These are phyloP conservation scores for Cynopterus sphinx DNA, from an alignment of 2,797 vertebrate genomes.

Conservation along the genomic window DNA sequence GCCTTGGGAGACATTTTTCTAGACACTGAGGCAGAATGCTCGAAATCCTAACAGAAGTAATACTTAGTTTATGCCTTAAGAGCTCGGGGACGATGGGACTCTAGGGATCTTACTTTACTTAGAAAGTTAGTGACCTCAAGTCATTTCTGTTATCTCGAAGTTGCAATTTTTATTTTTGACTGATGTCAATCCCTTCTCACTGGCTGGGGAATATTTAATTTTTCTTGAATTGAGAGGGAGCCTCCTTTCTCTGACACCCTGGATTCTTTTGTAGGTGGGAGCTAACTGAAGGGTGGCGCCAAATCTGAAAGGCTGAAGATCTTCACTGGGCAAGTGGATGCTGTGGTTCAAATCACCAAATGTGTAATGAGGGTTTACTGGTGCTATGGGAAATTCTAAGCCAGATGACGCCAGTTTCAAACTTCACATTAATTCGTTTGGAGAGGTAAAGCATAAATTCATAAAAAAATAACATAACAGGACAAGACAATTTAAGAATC, in stretches of 20 bases:
- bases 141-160: background rate
- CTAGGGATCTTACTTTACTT: background rate
- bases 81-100: background rate
- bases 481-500: background rate
- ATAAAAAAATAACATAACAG: background rate
- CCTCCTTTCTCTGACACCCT: background rate
- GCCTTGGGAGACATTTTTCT: background rate
- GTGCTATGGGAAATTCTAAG: background rate
- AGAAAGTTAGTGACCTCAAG: background rate
- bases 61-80: background rate
- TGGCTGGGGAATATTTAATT: background rate
- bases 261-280: background rate
- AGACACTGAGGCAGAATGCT: background rate
- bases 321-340: background rate
- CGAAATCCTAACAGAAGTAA: background rate
- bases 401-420: background rate
- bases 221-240: background rate
- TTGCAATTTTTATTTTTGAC: background rate
- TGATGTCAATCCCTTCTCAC: background rate
- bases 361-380: background rate
- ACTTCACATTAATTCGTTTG: background rate
- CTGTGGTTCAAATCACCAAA: background rate
- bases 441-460: conserved; percentile 1
- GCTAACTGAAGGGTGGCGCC: background rate
- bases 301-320: background rate